Conservation (phyloP, 2,113 vertebrate species). For the Martes martes region DNA sequence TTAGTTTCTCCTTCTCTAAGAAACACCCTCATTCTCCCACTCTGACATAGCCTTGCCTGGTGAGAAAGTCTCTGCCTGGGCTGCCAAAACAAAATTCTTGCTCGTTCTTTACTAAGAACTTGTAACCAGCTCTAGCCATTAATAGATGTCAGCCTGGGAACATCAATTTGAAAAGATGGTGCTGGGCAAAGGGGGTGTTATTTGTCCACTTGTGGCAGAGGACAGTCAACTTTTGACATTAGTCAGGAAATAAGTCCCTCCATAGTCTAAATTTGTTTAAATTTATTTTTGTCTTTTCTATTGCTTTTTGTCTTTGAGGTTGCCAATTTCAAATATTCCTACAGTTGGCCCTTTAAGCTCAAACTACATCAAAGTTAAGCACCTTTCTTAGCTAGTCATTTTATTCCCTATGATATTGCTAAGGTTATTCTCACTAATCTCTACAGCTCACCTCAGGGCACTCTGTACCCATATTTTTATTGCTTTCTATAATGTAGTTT, state of each 20-base stretch:
- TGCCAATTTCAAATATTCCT: conserved; percentile 5
- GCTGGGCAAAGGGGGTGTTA: background rate
- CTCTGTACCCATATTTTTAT: conserved; percentile 26
- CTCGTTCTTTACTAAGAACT: background rate
- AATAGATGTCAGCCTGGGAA: background rate
- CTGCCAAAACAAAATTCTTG: conserved; percentile 14
- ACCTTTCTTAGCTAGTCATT: conserved; percentile 23
- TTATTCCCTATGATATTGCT: background rate
- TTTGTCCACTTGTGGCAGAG: background rate
- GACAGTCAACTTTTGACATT: conserved; percentile 33
- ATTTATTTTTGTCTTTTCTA: conserved; percentile 30
- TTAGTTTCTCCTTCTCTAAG: background rate
- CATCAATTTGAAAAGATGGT: background rate
- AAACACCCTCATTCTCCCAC: background rate
- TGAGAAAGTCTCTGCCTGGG: background rate
- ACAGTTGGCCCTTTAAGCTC: conserved; percentile 31
- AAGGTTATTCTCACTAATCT: conserved; percentile 16
- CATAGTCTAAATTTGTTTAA: conserved; percentile 29
- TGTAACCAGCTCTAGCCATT: background rate
- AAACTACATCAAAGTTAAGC: background rate
- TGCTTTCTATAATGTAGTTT: background rate
- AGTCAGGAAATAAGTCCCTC: background rate
- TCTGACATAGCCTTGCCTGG: background rate
- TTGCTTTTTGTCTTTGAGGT: conserved; percentile 11
- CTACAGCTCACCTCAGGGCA: background rate